Percentiles rank a stretch among this genome's conserved stretches.
phyloP scores from a whole-genome alignment of 2,113 vertebrate species.

The Cryptotis parvus region DNA sequence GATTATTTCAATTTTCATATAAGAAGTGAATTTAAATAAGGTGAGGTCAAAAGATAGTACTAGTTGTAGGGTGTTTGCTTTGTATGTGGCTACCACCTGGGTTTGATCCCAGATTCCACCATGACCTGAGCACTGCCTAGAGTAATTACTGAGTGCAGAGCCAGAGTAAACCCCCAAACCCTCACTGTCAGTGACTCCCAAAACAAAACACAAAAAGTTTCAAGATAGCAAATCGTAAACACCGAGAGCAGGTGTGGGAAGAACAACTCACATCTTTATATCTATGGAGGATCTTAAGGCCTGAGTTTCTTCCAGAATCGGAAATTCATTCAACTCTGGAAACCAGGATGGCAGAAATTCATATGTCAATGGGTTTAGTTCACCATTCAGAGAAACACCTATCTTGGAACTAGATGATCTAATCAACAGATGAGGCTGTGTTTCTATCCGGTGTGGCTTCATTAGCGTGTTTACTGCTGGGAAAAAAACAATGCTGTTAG shows the following conservation, averaged over 20 bases:
- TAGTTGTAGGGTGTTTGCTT: too few species aligned
- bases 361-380: constrained; percentile 39
- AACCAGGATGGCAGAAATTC: constrained; percentile 9
- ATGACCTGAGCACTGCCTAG: too few species aligned
- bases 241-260: neutral
- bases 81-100: too few species aligned
- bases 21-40: too few species aligned
- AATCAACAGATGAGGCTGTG: neutral
- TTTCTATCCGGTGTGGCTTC: constrained; percentile 10
- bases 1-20: too few species aligned
- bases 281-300: neutral
- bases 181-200: too few species aligned
- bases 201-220: neutral
- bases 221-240: neutral
- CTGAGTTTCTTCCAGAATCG: constrained; percentile 6
- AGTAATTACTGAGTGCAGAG: too few species aligned
- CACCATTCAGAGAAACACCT: constrained; percentile 15
- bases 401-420: constrained; percentile 55
- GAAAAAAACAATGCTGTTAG: constrained; percentile 21
- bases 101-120: too few species aligned
- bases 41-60: too few species aligned
- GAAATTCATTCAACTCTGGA: constrained; percentile 1
- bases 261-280: neutral
- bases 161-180: too few species aligned
- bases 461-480: constrained; percentile 34